phyloP scores from a whole-genome alignment of 2,888 invertebrate species.

The Petrolisthes manimaculis region DNA sequence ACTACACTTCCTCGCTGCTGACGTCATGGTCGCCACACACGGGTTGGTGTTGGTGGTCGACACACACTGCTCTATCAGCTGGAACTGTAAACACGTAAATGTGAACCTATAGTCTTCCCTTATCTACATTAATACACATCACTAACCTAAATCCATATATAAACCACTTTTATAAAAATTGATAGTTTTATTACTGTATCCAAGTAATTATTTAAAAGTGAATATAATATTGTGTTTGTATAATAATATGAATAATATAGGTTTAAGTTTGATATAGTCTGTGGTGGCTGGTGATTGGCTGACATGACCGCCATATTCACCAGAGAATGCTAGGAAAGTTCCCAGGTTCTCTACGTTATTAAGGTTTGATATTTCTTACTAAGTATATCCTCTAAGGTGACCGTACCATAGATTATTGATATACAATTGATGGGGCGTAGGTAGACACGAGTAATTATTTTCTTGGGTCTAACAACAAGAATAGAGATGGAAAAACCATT shows the following conservation, averaged over 20 bases:
- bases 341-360: constrained; percentile 44
- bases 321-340: constrained; percentile 59
- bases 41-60: constrained; percentile 29
- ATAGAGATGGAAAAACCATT: too few relatives aligned
- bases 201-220: too few relatives aligned
- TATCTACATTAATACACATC: background rate
- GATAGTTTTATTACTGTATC: background rate
- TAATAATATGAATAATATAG: constrained; percentile 4
- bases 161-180: background rate
- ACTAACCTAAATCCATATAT: background rate
- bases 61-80: constrained; percentile 59
- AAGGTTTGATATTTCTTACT: constrained; percentile 39
- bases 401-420: background rate
- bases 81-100: constrained; percentile 60
- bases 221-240: too few relatives aligned
- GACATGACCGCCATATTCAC: constrained; percentile 60
- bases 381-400: background rate
- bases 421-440: background rate
- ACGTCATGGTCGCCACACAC: constrained; percentile 53
- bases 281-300: constrained; percentile 50
- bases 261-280: background rate
- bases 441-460: too few relatives aligned
- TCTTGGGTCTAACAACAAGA: too few relatives aligned
- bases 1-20: constrained; percentile 36
- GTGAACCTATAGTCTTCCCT: constrained; percentile 28